A percentile compares a stretch with the other conserved stretches of the same genome.
These are phyloP conservation scores for Oxyruncus cristatus DNA, from an alignment of 2,113 vertebrate genomes.

Conservation along the genomic window DNA sequence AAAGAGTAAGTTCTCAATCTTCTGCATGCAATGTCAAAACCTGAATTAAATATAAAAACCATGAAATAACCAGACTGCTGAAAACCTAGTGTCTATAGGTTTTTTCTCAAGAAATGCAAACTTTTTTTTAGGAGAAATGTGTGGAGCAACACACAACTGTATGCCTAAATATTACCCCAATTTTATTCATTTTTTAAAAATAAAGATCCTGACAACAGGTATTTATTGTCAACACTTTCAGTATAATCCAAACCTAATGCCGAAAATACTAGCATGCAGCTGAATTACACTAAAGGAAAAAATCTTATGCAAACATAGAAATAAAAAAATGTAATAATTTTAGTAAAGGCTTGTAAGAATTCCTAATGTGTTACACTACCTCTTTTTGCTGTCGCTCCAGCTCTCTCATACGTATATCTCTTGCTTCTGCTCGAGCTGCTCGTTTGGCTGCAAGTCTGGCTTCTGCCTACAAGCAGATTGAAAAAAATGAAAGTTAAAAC, in stretches of 20 bases:
- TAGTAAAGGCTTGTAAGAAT: neutral
- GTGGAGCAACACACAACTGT: neutral
- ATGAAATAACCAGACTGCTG: neutral
- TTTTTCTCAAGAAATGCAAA: neutral
- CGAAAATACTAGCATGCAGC: neutral
- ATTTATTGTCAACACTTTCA: neutral
- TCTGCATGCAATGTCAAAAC: neutral
- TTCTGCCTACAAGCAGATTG: constrained; percentile 82
- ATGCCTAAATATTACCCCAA: neutral
- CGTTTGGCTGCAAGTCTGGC: constrained; percentile 94
- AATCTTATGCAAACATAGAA: neutral
- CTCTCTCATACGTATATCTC: constrained; percentile 97
- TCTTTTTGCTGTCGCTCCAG: constrained; percentile 96
- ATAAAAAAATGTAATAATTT: neutral
- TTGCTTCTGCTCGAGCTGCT: constrained; percentile 94
- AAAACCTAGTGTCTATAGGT: neutral
- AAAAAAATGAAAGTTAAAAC: neutral
- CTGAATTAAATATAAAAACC: neutral
- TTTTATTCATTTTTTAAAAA: neutral
- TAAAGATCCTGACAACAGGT: neutral
- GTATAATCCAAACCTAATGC: neutral
- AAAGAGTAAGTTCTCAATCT: neutral
- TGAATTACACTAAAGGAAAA: neutral
- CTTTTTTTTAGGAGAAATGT: neutral
- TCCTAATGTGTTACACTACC: constrained; percentile 70